phyloP scores from a whole-genome alignment of 2,113 vertebrate species.

The Marmota flaviventris region DNA sequence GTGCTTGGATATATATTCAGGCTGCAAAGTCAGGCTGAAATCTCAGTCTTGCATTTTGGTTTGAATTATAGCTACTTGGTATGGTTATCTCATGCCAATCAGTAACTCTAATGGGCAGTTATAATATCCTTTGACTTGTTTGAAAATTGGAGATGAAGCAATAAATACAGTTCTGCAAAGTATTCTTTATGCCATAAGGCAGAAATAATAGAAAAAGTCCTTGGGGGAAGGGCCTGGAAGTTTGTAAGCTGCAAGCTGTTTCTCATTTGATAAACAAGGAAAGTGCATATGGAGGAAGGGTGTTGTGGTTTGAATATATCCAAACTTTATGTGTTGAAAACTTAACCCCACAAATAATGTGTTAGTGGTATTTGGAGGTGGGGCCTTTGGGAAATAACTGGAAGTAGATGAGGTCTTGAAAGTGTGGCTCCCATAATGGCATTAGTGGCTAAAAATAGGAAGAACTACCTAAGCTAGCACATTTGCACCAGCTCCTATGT shows the following conservation, averaged over 20 bases:
- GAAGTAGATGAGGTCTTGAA: not conserved
- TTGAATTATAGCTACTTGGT: not conserved
- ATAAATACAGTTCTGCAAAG: not conserved
- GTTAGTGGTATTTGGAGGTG: not conserved
- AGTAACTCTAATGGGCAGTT: not conserved
- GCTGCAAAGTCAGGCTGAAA: not conserved
- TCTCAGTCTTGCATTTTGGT: not conserved
- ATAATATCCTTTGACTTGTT: not conserved
- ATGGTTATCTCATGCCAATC: not conserved
- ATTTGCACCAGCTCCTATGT: not conserved
- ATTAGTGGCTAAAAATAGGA: not conserved
- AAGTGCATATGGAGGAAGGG: fast-evolving
- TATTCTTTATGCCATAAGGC: not conserved
- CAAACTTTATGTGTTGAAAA: not conserved
- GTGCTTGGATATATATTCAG: not conserved
- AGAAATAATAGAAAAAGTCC: not conserved
- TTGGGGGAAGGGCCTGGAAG: not conserved
- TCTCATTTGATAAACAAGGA: not conserved
- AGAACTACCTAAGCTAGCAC: too few relatives aligned
- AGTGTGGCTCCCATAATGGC: too few relatives aligned
- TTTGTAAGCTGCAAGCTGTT: not conserved
- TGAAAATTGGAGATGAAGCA: not conserved
- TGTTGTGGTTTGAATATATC: not conserved
- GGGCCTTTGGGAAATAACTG: not conserved
- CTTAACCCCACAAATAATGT: not conserved